phyloP scores from a whole-genome alignment of 2,888 invertebrate species.

The Campopleginae sp. region DNA sequence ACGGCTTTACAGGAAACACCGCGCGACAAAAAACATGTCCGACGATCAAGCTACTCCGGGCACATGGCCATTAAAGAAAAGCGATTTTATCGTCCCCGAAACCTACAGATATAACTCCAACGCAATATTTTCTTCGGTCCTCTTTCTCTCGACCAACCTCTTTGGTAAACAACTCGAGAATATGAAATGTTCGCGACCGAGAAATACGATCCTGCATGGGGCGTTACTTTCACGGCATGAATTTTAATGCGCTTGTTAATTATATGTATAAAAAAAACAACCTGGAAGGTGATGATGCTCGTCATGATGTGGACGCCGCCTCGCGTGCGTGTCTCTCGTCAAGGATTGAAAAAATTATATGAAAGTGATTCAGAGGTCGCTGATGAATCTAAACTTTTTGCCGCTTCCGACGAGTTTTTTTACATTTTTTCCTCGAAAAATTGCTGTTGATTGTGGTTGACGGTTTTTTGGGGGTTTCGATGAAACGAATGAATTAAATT shows the following conservation, averaged over 20 bases:
- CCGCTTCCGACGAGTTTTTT: too few relatives aligned
- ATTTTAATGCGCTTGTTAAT: conserved; percentile 79
- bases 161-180: conserved; percentile 37
- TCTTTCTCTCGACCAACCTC: conserved; percentile 39
- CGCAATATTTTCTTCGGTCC: conserved; percentile 7
- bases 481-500: neutral
- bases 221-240: conserved; percentile 72
- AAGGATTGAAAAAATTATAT: conserved; percentile 27
- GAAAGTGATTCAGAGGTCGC: conserved; percentile 26
- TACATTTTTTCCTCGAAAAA: neutral
- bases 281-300: conserved; percentile 56
- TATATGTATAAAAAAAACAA: conserved; percentile 74
- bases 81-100: conserved; percentile 67
- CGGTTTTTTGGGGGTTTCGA: neutral
- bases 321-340: conserved; percentile 1
- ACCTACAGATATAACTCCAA: conserved; percentile 45
- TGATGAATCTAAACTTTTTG: conserved; percentile 42
- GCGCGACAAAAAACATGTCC: conserved; percentile 41
- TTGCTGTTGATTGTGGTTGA: neutral
- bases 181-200: conserved; percentile 65
- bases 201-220: conserved; percentile 72
- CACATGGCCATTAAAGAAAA: conserved; percentile 60
- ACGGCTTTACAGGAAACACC: conserved; percentile 18
- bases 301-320: conserved; percentile 52
- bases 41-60: conserved; percentile 53